Evolutionary conservation across 2,113 vertebrate species (phyloP).

Genomic region (Polypterus senegalus): DNA sequence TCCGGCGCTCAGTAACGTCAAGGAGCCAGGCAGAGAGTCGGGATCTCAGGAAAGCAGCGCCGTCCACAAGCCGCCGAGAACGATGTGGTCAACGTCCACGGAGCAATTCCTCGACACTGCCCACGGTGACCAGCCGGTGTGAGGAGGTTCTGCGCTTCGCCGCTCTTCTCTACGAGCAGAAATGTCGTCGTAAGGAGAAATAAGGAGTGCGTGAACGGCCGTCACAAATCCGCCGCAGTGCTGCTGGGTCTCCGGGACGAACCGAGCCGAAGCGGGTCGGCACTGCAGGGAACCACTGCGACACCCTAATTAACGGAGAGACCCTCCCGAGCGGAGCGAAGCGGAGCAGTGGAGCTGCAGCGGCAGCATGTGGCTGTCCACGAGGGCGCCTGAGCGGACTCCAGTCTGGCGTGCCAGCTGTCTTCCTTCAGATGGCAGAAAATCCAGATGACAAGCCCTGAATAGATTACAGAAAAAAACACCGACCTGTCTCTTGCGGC

Average conservation of each 20-base stretch:
- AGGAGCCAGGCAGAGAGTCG: no score
- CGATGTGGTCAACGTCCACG: no score
- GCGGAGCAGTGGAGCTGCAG: conserved; percentile 13
- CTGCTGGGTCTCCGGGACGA: not conserved
- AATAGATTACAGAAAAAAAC: not conserved
- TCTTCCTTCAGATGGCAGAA: no score
- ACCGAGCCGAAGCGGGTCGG: not conserved
- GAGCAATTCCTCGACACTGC: no score
- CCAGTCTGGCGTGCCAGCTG: conserved; percentile 8
- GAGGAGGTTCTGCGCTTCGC: no score
- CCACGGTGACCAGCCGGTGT: no score
- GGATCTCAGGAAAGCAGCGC: no score
- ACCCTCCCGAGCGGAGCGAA: conserved; percentile 1
- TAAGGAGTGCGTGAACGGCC: conserved; percentile 29
- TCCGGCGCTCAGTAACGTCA: no score
- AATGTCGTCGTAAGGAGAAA: no score
- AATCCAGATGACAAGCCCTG: no score
- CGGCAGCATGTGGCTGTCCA: conserved; percentile 6
- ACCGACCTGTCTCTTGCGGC: conserved; percentile 10
- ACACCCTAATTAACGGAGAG: conserved; percentile 8
- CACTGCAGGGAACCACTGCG: not conserved
- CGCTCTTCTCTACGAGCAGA: no score
- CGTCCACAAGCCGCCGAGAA: no score
- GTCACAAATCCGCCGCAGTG: conserved; percentile 21
- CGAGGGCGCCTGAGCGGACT: conserved; percentile 17